Base-by-base conservation (phyloP, 2,797 vertebrate species). In the Clarias pachynema region DNA sequence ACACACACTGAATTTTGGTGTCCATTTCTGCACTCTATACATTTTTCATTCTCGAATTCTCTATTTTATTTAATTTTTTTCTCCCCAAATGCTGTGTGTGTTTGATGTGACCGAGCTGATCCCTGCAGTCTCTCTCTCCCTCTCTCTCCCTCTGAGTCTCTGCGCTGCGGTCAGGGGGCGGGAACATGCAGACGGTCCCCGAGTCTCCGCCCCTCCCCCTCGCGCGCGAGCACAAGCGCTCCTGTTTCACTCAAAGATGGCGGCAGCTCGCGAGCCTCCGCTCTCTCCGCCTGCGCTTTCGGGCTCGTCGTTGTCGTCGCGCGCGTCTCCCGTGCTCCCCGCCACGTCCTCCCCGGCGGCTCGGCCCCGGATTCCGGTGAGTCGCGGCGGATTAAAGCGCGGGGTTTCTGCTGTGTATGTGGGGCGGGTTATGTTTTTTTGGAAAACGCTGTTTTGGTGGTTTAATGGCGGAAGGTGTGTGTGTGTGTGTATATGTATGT, bases 201-300 rank as follows among this genome's bases (percentile, higher is more conserved):
- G 92, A 88, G 93, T 87, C 91, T 91, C 93, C 91, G 92, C 95
- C 94, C 94, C 94, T 94, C 94, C 93, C 95, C 94, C 94, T 94
- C 40, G 93, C 92, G 89, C 91, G 94, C 65, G 93, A 91, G 88
- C 91, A 89, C 93, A 90, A 49, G 89, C 91, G 95, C 95, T 95
- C 94, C 94, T 93, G 95, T 96, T 95, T 95, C 94, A 95, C 95
- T 96, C 94, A 95, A 96, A 96, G 95, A 96, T 96, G 95, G 95
- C 95, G 95, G 92, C 94, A 92, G 95, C 95, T 95, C 90, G 89
- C 91, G 94, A 95, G 94, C 92, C 93, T 86, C 94, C 92, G 92
- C 91, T 95, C 94, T 94, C 93, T 94, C 93, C 93, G 95, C 93
- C 94, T 96, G 94, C 94, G 93, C 94, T 96, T 93, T 94, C 90